Base-by-base conservation (phyloP, 2,888 invertebrate species). In the Acanthosoma haemorrhoidale region DNA sequence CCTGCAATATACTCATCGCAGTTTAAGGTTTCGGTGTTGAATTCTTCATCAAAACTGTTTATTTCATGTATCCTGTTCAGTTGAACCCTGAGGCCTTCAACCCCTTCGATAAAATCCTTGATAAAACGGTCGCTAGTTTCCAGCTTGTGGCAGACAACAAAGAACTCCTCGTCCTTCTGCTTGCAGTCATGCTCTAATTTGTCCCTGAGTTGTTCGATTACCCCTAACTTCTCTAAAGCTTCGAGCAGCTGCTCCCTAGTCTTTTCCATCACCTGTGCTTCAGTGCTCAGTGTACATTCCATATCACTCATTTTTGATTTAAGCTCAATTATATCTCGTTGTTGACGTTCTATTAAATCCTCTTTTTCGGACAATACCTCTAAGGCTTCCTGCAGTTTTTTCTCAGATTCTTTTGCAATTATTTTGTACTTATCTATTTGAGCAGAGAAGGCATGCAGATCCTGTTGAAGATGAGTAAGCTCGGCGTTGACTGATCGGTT, bases 371-470 rank as follows among this genome's bases (percentile, higher is more conserved):
- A 34, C 5, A 69, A 31, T 31, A 31, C 29, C 11, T 25, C 16
- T 11, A 16, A 15, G 31, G 58, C 36, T 11, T 41, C 36, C 32
- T 41, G 13, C 43, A 41, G 61, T 5, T 41, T 43, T 18, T 3
- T 25, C 31, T 59, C 32, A 11, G 38, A 39, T 13, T 70, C 66
- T 15, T 70, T 51, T 6, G 31, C 64, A 21, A 70, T 59, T 11
- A 31, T 11, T 32, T 67, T 67, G 13, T 64, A 61, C 11, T 66
- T 61, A 39, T 39, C 57, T 13, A 43, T 70, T 57, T 57, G 34
- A 21, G 51, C 64, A 25, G 60, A 60, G 36, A 70, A 61, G 13
- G 38, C 25, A 31, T 69, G 21, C n/a, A 60, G 13, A 4, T 43
- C 43, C 4, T 39, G 15, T 32, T 69, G 43, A 11, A 38, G 21